Conservation (phyloP, 2,888 invertebrate genomes). For the Suillia variegata region DNA sequence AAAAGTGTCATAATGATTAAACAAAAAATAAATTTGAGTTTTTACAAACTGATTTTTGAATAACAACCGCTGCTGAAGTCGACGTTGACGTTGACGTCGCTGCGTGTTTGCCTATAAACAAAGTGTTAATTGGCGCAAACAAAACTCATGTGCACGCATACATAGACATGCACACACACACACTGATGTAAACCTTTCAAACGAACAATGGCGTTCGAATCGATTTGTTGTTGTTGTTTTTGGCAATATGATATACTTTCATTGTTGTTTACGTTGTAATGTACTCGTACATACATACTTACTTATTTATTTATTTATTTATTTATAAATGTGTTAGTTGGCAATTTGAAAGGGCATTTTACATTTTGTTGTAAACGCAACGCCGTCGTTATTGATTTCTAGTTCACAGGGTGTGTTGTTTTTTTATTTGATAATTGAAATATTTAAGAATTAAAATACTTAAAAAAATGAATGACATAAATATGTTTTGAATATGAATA, state of each 20-base stretch:
- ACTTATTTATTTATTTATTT: not conserved
- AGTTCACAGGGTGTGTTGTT: no score
- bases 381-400: no score
- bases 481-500: no score
- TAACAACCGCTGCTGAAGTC: no score
- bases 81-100: no score
- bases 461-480: no score
- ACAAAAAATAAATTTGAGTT: not conserved
- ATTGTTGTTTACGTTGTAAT: not conserved
- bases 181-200: not conserved
- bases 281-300: not conserved
- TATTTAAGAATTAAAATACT: no score
- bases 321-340: no score
- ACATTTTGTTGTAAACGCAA: not conserved
- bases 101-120: conserved; percentile 4
- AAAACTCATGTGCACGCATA: conserved; percentile 2
- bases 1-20: not conserved
- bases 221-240: not conserved
- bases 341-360: not conserved
- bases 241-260: not conserved
- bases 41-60: not conserved
- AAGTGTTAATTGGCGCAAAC: conserved; percentile 4
- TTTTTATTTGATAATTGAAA: no score
- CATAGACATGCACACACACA: not conserved
- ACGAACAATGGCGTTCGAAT: not conserved